Evolutionary conservation across 1,140 invertebrate genomes (phyloP).

Genomic region (Dinothrombium tinctorium): DNA sequence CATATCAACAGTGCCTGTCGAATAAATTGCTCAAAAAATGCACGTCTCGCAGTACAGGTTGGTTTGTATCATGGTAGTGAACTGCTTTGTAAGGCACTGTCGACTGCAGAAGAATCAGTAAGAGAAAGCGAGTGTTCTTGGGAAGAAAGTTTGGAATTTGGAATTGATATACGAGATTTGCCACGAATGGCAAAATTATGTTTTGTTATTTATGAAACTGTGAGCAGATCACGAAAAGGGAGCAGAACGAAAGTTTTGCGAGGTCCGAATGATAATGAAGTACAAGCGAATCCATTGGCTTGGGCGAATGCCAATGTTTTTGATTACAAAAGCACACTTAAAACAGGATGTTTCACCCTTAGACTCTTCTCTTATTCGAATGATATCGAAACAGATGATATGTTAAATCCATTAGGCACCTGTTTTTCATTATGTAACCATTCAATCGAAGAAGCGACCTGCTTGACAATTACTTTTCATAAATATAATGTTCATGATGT

Average conservation of each 20-base stretch:
- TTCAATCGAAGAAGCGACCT: constrained; percentile 22
- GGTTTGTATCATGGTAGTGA: constrained; percentile 67
- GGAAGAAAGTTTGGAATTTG: constrained; percentile 52
- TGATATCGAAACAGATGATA: constrained; percentile 38
- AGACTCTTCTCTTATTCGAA: constrained; percentile 71
- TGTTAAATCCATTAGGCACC: constrained; percentile 59
- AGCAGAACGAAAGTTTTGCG: constrained; percentile 47
- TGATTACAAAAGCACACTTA: constrained; percentile 41
- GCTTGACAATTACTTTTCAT: constrained; percentile 54
- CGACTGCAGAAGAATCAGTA: constrained; percentile 30
- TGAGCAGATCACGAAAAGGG: constrained; percentile 6
- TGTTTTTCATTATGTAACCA: constrained; percentile 33
- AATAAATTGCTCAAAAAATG: constrained; percentile 46
- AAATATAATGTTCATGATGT: constrained; percentile 26
- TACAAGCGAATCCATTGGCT: constrained; percentile 34
- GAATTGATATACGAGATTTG: constrained; percentile 47
- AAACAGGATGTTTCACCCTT: constrained; percentile 53
- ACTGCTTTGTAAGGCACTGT: constrained; percentile 38
- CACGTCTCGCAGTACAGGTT: constrained; percentile 48
- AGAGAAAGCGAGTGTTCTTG: constrained; percentile 44
- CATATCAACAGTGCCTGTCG: constrained; percentile 40
- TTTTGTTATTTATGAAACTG: constrained; percentile 34
- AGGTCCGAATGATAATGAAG: constrained; percentile 51
- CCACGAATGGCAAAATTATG: constrained; percentile 68
- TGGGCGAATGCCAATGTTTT: constrained; percentile 50